Evolutionary conservation across 2,113 vertebrate species (phyloP), one percentile per base, ranked within the genome.

Genomic region (Prionailurus bengalensis): DNA sequence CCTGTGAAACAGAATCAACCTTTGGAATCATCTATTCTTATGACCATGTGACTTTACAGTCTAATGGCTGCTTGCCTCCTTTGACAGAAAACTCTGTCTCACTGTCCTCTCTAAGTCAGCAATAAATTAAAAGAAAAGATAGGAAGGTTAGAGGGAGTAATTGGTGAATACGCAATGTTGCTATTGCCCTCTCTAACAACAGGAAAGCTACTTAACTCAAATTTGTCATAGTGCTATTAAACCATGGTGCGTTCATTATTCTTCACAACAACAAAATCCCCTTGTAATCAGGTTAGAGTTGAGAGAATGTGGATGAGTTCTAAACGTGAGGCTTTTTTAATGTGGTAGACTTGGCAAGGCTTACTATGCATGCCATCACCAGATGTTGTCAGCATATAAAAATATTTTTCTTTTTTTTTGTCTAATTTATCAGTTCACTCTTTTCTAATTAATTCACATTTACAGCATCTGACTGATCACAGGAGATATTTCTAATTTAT

Each of bases 381-480:
- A 66, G 65, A 81, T 91, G 42, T 25, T 96, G 91, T 55, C 63
- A 82, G 89, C 85, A 96, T 91, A 88, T 93, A 91, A 96, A 70
- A 86, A 48, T 42, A 53, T 19, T 33, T 84, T 85, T 73, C 81
- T 70, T 4, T 11, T 39, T 53, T 90, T 96, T 85, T 17, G 4
- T 58, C 58, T 63, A 94, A 61, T 33, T 23, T 91, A 96, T 96
- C 86, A 29, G 61, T 95, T 97, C 89, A 94, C 36, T 89, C 51
- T 94, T 83, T 94, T 89, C 70, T 86, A 97, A 97, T 97, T 97
- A 97, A 95, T 96, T 96, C 73, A 96, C 45, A 78, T 91, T 97
- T 93, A 95, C 10, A 95, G 29, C 71, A 89, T 97, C 73, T 96
- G 76, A 96, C 51, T 97, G 95, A 96, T 97, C 92, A 96, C 78